Evolutionary conservation across 2,888 invertebrate species (phyloP), one percentile per base, ranked within the genome.

Genomic region (Podabrus alpinus): DNA sequence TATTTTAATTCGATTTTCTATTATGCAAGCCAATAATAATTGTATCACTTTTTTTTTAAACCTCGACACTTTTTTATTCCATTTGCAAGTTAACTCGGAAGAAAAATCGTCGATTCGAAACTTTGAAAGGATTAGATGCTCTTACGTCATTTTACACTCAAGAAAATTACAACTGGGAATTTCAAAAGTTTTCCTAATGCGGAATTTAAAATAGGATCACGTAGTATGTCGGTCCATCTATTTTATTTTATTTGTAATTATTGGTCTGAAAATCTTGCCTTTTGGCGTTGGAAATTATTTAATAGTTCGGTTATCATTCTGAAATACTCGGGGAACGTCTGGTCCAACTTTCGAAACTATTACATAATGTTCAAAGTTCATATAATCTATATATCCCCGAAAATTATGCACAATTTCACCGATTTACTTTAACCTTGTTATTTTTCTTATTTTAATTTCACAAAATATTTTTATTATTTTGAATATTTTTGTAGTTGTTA

Each of bases 1-100:
- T 74, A 74, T 70, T 74, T 74, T 67, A 74, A 69, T 70, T 70
- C 29, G 60, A 25, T 24, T 66, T 73, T 64, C 60, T 72, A 67
- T 71, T 66, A 19, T 59, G 24, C 71, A 66, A 62, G 15, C 66
- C 67, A 11, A 13, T 59, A 29, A 69, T 62, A 15, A 25, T 45
- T 68, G 16, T 9, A 3, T 59, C 15, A 13, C 3, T 64, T 19
- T 19, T 19, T 19, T 64, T 64, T 45, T 5, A 5, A 45, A 45
- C n/a, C n/a, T 45, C 45, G 1, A n/a, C 45, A 45, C 45, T n/a
- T 5, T 10, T n/a, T n/a, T n/a, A n/a, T 19, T 19, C 19, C 3
- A 19, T 19, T 19, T 4, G 19, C 19, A 19, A 19, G 4, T n/a
- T 10, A n/a, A n/a, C n/a, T 45, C 7, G 45, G n/a, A 45, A n/a